These are phyloP conservation scores for Drosophila multiciliata DNA, from an alignment of 2,888 invertebrate species.

Conservation along the genomic window DNA sequence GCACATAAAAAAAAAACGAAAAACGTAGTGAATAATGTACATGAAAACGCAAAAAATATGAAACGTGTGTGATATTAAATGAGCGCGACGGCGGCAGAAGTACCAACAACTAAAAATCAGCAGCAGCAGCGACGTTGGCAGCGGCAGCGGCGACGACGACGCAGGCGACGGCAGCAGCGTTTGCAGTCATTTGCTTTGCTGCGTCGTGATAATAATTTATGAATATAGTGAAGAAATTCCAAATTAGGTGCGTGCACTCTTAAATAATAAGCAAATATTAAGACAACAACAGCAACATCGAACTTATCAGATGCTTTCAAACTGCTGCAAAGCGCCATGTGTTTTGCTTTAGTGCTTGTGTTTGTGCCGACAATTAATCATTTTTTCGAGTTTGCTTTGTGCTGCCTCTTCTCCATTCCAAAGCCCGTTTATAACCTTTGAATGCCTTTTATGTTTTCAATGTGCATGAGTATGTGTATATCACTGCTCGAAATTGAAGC, in stretches of 20 bases:
- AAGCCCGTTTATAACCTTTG: slow-evolving; percentile 65
- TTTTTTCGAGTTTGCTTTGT: slow-evolving; percentile 42
- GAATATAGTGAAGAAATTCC: slow-evolving; percentile 62
- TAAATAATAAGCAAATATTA: background rate
- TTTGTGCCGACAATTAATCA: slow-evolving; percentile 63
- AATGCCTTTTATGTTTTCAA: slow-evolving; percentile 38
- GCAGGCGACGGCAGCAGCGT: slow-evolving; percentile 44
- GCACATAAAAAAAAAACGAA: slow-evolving; percentile 43
- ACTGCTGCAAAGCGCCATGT: slow-evolving; percentile 47
- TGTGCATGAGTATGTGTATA: slow-evolving; percentile 8
- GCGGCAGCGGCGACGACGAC: slow-evolving; percentile 34
- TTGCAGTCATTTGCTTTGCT: slow-evolving; percentile 53
- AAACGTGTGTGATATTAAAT: slow-evolving; percentile 79
- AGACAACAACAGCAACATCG: background rate
- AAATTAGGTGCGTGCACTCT: slow-evolving; percentile 65
- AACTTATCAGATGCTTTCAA: slow-evolving; percentile 42
- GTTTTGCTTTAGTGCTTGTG: slow-evolving; percentile 12
- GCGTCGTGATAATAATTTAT: slow-evolving; percentile 53
- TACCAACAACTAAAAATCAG: slow-evolving; percentile 34
- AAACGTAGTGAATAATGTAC: slow-evolving; percentile 43
- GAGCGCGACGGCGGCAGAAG: slow-evolving; percentile 49
- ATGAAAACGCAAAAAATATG: slow-evolving; percentile 67
- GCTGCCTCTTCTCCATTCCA: slow-evolving; percentile 22
- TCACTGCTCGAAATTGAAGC: slow-evolving; percentile 19
- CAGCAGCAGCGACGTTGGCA: slow-evolving; percentile 23